These are phyloP conservation scores for Avahi laniger DNA, from an alignment of 2,797 vertebrate species.

Conservation along the genomic window DNA sequence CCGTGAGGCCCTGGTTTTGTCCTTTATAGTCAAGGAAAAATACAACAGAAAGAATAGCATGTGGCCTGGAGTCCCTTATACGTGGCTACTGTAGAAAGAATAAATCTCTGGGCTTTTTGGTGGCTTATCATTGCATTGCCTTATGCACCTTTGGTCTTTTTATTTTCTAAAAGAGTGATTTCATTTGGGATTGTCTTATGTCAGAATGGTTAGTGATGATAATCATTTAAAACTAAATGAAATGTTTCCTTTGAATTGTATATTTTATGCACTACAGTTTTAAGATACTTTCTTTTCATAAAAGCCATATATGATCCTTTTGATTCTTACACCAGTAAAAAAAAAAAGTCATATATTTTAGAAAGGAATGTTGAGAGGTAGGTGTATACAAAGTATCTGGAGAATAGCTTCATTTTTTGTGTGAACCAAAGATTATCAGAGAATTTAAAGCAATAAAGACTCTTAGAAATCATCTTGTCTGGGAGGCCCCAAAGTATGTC, in stretches of 20 bases:
- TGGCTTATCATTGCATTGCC: not conserved
- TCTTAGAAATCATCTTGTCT: constrained; percentile 32
- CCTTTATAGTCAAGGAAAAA: not conserved
- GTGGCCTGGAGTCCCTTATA: not conserved
- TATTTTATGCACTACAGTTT: not conserved
- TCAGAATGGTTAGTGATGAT: not conserved
- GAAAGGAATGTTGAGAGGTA: not conserved
- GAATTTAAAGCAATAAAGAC: constrained; percentile 1
- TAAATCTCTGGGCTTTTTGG: not conserved
- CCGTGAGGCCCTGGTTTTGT: not conserved
- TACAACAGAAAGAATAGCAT: not conserved
- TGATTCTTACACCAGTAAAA: not conserved
- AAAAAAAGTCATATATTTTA: constrained; percentile 36
- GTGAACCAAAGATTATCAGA: not conserved
- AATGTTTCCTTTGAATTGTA: not conserved
- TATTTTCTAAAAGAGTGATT: not conserved
- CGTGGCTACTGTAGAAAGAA: not conserved
- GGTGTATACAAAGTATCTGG: not conserved
- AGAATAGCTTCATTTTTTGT: not conserved
- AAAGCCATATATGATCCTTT: not conserved
- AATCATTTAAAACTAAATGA: not conserved
- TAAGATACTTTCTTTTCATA: not conserved
- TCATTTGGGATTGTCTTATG: not conserved
- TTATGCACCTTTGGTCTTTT: not conserved
- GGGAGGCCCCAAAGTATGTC: not conserved